Conservation (phyloP, 2,113 vertebrate genomes). For the Poeciliopsis occidentalis region DNA sequence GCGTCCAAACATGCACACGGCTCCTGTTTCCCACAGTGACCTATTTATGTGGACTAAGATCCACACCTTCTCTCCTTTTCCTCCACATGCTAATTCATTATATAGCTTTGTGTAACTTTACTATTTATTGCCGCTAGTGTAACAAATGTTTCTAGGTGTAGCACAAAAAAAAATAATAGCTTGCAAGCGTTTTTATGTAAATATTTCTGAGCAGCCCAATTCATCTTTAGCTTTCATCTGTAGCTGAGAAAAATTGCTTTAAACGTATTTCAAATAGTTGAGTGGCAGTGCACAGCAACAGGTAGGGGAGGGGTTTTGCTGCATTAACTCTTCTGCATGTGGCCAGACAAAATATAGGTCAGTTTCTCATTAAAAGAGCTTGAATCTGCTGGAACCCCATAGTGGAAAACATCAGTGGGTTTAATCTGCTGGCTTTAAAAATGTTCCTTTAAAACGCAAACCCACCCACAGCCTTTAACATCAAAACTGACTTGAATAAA, state of each 20-base stretch:
- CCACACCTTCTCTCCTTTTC: slow-evolving; percentile 13
- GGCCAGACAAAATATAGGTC: neutral
- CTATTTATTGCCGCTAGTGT: neutral
- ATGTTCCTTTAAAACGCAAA: neutral
- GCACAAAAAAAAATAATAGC: neutral
- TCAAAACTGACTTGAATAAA: neutral
- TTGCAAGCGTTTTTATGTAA: neutral
- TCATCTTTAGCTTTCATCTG: neutral
- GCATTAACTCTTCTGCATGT: neutral
- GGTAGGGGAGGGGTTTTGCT: neutral
- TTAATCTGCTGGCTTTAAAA: neutral
- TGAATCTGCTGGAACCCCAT: neutral
- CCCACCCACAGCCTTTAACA: neutral
- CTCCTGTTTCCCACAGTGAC: slow-evolving; percentile 65
- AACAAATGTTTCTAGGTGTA: neutral
- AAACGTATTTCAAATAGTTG: neutral
- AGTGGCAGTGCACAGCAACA: neutral
- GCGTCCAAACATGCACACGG: slow-evolving; percentile 25
- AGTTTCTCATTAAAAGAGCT: neutral
- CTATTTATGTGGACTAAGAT: slow-evolving; percentile 61
- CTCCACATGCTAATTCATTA: neutral
- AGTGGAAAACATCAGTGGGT: neutral
- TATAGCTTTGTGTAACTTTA: neutral
- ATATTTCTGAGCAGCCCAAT: neutral
- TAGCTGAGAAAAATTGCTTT: neutral